Conservation (phyloP, 2,113 vertebrate species). For the Shinisaurus crocodilurus region DNA sequence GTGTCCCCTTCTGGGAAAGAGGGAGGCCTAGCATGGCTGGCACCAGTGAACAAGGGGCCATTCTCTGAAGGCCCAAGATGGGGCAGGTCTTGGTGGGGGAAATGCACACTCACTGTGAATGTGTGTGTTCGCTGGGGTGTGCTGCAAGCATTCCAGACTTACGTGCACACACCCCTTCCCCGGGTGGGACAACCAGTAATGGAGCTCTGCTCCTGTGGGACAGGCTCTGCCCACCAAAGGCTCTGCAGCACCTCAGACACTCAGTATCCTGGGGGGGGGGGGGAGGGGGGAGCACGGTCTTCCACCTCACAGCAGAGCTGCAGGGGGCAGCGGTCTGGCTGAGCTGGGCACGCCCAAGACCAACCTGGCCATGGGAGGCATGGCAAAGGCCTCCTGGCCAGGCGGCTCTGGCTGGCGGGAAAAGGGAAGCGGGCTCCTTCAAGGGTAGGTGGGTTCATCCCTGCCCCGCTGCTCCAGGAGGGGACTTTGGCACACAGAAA, state of each 20-base stretch:
- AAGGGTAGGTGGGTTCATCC: not conserved
- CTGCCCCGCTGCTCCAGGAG: not conserved
- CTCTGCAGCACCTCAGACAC: not conserved
- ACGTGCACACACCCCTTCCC: not conserved
- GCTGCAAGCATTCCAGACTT: no score
- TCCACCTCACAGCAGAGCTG: accelerated
- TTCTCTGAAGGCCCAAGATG: not conserved
- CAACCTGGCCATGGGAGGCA: not conserved
- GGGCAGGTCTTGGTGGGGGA: not conserved
- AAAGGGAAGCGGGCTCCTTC: not conserved
- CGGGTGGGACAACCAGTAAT: not conserved
- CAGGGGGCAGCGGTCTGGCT: accelerated
- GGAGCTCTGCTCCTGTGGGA: not conserved
- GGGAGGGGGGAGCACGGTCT: no score
- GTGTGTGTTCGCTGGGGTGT: not conserved
- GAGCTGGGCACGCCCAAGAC: not conserved
- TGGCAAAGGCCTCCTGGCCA: no score
- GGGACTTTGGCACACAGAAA: slow-evolving; percentile 37
- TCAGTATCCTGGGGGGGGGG: not conserved
- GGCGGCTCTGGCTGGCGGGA: not conserved
- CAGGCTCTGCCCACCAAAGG: not conserved
- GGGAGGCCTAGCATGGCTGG: not conserved
- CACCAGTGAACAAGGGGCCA: not conserved
- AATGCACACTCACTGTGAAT: not conserved
- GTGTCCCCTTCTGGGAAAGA: not conserved